These are phyloP conservation scores for Seira ritae DNA, from an alignment of 2,888 invertebrate species.

Conservation along the genomic window DNA sequence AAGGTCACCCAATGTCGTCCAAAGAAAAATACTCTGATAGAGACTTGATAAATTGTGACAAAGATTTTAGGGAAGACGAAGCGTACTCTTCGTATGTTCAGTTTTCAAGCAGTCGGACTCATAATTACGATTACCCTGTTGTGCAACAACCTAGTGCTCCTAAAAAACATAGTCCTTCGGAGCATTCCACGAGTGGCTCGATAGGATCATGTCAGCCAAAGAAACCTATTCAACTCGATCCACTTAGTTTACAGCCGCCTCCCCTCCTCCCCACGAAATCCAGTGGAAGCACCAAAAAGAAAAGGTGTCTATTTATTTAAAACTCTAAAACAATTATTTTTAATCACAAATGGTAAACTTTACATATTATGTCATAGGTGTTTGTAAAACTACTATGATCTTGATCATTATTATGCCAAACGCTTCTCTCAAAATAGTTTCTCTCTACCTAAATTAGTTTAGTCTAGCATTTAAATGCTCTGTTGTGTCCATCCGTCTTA, in stretches of 20 bases:
- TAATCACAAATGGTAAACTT: too few relatives aligned
- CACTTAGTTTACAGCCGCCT: constrained; percentile 72
- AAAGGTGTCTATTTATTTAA: constrained; percentile 71
- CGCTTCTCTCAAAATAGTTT: constrained; percentile 24
- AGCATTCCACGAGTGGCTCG: constrained; percentile 68
- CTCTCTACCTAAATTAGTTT: not conserved
- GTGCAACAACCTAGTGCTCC: constrained; percentile 75
- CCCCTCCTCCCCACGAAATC: constrained; percentile 73
- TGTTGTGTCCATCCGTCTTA: constrained; percentile 51
- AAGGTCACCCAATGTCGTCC: constrained; percentile 71
- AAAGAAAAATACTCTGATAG: constrained; percentile 72
- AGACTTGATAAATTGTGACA: constrained; percentile 71
- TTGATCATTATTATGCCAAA: not conserved
- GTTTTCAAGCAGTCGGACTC: constrained; percentile 79
- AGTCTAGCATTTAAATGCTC: constrained; percentile 16
- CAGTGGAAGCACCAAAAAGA: constrained; percentile 72
- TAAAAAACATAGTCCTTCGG: constrained; percentile 68
- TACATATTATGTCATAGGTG: not conserved
- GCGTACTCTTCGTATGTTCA: constrained; percentile 84
- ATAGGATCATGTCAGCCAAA: constrained; percentile 71
- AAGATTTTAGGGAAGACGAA: constrained; percentile 72
- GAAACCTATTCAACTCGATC: constrained; percentile 72
- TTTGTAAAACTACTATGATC: not conserved
- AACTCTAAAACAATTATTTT: constrained; percentile 15
- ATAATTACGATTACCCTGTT: constrained; percentile 92